phyloP scores from a whole-genome alignment of 2,888 invertebrate genomes.

The Lomographa bimaculata region DNA sequence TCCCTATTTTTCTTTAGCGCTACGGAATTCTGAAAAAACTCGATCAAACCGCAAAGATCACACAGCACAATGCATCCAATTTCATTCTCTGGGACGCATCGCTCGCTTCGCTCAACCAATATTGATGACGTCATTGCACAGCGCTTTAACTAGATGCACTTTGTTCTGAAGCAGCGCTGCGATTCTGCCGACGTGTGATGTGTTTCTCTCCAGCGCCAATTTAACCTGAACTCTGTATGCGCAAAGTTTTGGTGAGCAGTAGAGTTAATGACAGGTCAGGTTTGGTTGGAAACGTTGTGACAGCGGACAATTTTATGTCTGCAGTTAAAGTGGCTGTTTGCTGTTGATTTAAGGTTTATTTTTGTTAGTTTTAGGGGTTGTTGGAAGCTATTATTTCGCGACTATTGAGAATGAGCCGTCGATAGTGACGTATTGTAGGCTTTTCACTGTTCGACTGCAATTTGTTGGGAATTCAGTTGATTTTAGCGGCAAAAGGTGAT shows the following conservation, averaged over 20 bases:
- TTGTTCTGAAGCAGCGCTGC: slow-evolving; percentile 64
- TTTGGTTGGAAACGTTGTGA: slow-evolving; percentile 44
- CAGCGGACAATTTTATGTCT: slow-evolving; percentile 38
- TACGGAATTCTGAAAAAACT: too few species aligned
- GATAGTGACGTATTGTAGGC: slow-evolving; percentile 76
- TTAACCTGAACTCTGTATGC: slow-evolving; percentile 36
- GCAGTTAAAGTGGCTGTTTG: slow-evolving; percentile 32
- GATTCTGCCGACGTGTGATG: slow-evolving; percentile 73
- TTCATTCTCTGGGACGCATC: slow-evolving; percentile 3
- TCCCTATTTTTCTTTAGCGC: too few species aligned
- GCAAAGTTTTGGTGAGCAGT: slow-evolving; percentile 3
- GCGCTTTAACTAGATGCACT: slow-evolving; percentile 72
- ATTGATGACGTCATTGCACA: slow-evolving; percentile 67
- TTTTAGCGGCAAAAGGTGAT: slow-evolving; percentile 33
- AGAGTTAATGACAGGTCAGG: slow-evolving; percentile 43
- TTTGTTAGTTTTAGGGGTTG: slow-evolving; percentile 25
- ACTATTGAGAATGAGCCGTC: slow-evolving; percentile 74
- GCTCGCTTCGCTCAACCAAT: slow-evolving; percentile 50
- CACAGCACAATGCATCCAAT: slow-evolving; percentile 5
- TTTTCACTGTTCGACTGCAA: slow-evolving; percentile 64
- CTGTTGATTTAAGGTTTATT: slow-evolving; percentile 33
- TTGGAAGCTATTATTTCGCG: slow-evolving; percentile 60
- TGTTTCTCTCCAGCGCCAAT: slow-evolving; percentile 58
- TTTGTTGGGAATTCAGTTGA: slow-evolving; percentile 45
- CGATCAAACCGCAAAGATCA: too few species aligned